Conservation (phyloP, 1,140 invertebrate genomes). For the Glomeris maerens region DNA sequence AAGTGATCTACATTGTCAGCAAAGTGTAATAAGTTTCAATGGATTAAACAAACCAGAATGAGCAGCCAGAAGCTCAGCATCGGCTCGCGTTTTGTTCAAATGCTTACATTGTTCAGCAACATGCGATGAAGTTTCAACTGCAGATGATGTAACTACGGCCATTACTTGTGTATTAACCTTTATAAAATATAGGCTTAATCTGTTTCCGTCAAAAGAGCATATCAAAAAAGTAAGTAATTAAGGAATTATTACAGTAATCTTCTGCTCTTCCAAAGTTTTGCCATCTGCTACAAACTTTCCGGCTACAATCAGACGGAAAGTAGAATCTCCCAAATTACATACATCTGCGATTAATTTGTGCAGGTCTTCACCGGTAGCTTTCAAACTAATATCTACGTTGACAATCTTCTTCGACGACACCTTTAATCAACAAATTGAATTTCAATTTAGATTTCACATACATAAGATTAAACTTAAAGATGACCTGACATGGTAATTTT, state of each 20-base stretch:
- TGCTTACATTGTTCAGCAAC: slow-evolving; percentile 30
- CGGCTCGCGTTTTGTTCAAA: slow-evolving; percentile 39
- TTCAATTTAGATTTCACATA: too few relatives aligned
- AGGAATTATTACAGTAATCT: slow-evolving; percentile 24
- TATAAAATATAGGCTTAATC: slow-evolving; percentile 11
- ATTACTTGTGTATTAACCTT: slow-evolving; percentile 19
- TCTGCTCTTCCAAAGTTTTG: slow-evolving; percentile 38
- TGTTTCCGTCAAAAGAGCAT: not conserved
- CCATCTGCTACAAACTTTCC: slow-evolving; percentile 46
- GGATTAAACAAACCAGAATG: slow-evolving; percentile 12
- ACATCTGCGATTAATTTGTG: slow-evolving; percentile 38
- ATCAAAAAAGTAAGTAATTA: slow-evolving; percentile 23
- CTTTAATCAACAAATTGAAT: slow-evolving; percentile 33
- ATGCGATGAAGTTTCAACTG: slow-evolving; percentile 19
- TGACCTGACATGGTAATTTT: too few relatives aligned
- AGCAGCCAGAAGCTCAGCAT: slow-evolving; percentile 33
- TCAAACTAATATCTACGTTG: slow-evolving; percentile 1
- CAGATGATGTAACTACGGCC: slow-evolving; percentile 8
- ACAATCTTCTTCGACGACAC: slow-evolving; percentile 1
- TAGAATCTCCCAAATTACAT: slow-evolving; percentile 30
- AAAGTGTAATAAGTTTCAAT: slow-evolving; percentile 2
- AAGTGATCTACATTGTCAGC: slow-evolving; percentile 1
- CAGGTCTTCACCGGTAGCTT: slow-evolving; percentile 36
- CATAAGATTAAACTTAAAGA: too few relatives aligned
- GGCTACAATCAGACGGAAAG: slow-evolving; percentile 50